These are phyloP conservation scores for Gymnosoma rotundatum DNA, from an alignment of 2,888 invertebrate species.

Conservation along the genomic window DNA sequence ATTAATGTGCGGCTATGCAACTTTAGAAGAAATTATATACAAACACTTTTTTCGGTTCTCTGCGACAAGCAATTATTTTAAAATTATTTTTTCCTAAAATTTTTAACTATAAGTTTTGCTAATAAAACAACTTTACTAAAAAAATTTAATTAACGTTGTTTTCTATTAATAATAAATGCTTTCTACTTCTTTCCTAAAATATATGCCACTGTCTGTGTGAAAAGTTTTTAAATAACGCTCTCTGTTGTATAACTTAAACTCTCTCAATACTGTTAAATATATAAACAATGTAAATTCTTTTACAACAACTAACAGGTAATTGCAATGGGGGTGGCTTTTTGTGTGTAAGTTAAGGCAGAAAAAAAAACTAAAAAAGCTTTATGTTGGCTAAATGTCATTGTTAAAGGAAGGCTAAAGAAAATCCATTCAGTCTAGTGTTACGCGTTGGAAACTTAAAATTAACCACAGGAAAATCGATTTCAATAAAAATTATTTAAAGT, in stretches of 20 bases:
- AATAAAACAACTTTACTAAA: too few relatives aligned
- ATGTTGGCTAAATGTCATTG: constrained; percentile 58
- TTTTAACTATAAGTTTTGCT: too few relatives aligned
- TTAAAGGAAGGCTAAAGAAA: constrained; percentile 61
- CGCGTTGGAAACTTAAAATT: constrained; percentile 60
- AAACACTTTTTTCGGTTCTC: too few relatives aligned
- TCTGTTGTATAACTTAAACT: not conserved
- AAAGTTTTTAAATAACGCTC: not conserved
- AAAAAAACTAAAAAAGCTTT: constrained; percentile 52
- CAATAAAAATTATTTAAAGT: not conserved
- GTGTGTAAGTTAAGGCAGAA: not conserved
- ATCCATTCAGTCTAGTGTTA: constrained; percentile 62
- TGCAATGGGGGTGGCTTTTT: constrained; percentile 41
- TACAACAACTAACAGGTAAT: constrained; percentile 57
- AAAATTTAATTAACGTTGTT: too few relatives aligned
- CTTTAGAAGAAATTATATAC: too few relatives aligned
- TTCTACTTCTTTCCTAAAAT: too few relatives aligned
- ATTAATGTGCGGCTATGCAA: too few relatives aligned
- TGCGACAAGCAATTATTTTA: too few relatives aligned
- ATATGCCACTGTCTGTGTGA: too few relatives aligned
- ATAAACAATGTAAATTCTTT: constrained; percentile 52
- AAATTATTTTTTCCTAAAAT: too few relatives aligned
- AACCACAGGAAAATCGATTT: constrained; percentile 65
- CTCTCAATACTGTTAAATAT: constrained; percentile 54
- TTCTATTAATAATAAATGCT: too few relatives aligned